Evolutionary conservation across 2,797 vertebrate species (phyloP).

Genomic region (Numenius phaeopus): DNA sequence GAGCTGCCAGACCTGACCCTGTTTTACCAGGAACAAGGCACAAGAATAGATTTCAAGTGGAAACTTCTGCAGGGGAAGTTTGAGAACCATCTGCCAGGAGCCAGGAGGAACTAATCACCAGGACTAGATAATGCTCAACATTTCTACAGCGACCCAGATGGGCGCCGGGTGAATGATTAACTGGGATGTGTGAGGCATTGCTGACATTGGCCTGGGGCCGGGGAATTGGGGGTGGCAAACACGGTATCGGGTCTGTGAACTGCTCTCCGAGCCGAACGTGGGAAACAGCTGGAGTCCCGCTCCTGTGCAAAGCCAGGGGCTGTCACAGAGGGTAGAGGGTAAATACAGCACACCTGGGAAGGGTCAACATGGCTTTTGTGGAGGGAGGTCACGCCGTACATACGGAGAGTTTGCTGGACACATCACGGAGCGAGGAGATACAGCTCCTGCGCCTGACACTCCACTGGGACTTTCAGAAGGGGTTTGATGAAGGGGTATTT

Average conservation of each 20-base stretch:
- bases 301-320: background rate
- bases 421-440: background rate
- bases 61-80: background rate
- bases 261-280: background rate
- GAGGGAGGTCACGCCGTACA: background rate
- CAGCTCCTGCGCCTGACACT: background rate
- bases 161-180: background rate
- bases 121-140: background rate
- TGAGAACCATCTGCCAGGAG: background rate
- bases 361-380: background rate
- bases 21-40: background rate
- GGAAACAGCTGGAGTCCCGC: background rate
- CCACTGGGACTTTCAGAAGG: background rate
- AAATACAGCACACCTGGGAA: background rate
- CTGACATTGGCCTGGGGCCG: background rate
- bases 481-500: too few relatives aligned
- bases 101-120: background rate
- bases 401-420: background rate
- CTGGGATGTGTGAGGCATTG: background rate
- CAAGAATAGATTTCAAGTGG: background rate
- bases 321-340: background rate
- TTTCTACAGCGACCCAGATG: background rate
- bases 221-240: background rate
- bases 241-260: rapidly evolving
- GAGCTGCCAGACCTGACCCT: background rate